These are phyloP conservation scores for Autographa gamma DNA, from an alignment of 2,888 invertebrate species.

Conservation along the genomic window DNA sequence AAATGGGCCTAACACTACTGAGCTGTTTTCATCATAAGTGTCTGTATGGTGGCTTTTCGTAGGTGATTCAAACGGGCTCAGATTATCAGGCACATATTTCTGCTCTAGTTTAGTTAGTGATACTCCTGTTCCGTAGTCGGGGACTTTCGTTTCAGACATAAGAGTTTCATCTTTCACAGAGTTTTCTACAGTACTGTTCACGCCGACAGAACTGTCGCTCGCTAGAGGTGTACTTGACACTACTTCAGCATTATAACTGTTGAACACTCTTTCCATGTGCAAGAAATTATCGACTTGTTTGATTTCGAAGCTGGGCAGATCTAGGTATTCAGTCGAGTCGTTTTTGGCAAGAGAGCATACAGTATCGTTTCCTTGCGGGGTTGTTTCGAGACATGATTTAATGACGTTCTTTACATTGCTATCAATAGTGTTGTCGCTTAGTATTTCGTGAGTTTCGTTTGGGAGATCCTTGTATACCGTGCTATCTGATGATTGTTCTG, in stretches of 20 bases:
- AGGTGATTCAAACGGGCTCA: constrained; percentile 84
- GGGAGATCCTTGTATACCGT: constrained; percentile 82
- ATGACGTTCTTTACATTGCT: constrained; percentile 60
- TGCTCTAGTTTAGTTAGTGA: constrained; percentile 74
- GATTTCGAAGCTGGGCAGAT: constrained; percentile 75
- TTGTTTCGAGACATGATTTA: constrained; percentile 62
- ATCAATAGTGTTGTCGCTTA: constrained; percentile 64
- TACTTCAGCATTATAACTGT: constrained; percentile 61
- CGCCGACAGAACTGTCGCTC: constrained; percentile 69
- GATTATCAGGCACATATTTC: constrained; percentile 72
- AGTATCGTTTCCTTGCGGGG: constrained; percentile 47
- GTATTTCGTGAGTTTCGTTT: constrained; percentile 71
- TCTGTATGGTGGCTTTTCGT: constrained; percentile 84
- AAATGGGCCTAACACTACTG: constrained; percentile 89
- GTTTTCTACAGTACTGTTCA: constrained; percentile 68
- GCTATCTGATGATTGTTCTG: constrained; percentile 65
- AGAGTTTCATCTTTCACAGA: constrained; percentile 60
- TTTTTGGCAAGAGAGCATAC: constrained; percentile 64
- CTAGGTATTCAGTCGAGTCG: constrained; percentile 83
- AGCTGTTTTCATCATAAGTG: constrained; percentile 85
- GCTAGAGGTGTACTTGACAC: constrained; percentile 79
- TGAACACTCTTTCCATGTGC: constrained; percentile 73
- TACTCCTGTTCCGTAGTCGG: constrained; percentile 66
- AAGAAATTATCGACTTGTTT: constrained; percentile 75
- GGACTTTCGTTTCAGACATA: constrained; percentile 68